Percentiles rank a stretch among this genome's conserved stretches.
These are phyloP conservation scores for Cochlearius cochlearius DNA, from an alignment of 2,113 vertebrate species.

Conservation along the genomic window DNA sequence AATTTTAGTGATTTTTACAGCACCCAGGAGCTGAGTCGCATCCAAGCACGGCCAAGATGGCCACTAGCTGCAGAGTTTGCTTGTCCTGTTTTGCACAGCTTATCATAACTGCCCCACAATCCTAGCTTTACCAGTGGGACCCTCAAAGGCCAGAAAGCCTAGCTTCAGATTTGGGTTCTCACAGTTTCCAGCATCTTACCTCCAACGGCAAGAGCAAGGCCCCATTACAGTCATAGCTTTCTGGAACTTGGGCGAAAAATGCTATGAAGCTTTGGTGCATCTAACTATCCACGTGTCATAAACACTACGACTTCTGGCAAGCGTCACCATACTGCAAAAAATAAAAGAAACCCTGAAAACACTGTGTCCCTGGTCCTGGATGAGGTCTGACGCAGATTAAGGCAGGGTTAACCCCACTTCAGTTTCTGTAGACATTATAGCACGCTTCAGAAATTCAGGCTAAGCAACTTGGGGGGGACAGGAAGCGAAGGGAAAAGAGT, in stretches of 20 bases:
- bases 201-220: background rate
- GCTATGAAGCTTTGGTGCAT: background rate
- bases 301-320: background rate
- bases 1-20: background rate
- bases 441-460: background rate
- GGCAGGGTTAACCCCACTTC: background rate
- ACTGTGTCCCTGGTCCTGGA: background rate
- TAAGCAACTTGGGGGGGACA: background rate
- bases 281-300: background rate
- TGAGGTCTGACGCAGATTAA: background rate
- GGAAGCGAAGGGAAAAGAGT: background rate
- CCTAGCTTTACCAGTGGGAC: background rate
- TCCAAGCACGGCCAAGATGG: background rate
- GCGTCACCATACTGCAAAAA: background rate
- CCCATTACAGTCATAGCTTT: background rate
- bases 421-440: background rate
- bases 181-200: background rate
- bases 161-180: background rate
- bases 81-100: background rate
- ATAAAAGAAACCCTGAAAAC: background rate
- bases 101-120: background rate
- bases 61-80: background rate
- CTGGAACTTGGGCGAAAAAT: background rate
- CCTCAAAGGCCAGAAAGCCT: background rate
- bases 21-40: background rate